A percentile compares a stretch with the other conserved stretches of the same genome.
These are phyloP conservation scores for Eolophus roseicapilla DNA, from an alignment of 2,113 vertebrate genomes.

Conservation along the genomic window DNA sequence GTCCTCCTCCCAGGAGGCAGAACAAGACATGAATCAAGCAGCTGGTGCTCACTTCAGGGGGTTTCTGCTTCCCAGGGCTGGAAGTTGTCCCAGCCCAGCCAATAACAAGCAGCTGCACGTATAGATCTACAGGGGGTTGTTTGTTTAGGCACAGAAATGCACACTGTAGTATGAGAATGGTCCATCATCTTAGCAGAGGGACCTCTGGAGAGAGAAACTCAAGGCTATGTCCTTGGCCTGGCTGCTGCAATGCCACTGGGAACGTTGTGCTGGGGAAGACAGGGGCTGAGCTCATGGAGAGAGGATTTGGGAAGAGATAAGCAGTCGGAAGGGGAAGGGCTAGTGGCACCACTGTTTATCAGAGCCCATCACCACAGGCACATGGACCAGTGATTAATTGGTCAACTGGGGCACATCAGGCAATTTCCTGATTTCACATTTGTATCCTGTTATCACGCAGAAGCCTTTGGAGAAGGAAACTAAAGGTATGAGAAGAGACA, in stretches of 20 bases:
- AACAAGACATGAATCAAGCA: not conserved
- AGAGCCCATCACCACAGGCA: not conserved
- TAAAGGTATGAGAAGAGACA: not conserved
- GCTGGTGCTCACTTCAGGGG: not conserved
- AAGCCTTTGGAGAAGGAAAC: not conserved
- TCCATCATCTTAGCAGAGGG: not conserved
- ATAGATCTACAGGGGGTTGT: not conserved
- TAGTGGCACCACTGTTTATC: not conserved
- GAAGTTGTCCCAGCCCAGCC: not conserved
- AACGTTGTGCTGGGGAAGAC: fast-evolving
- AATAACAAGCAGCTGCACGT: not conserved
- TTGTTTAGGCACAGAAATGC: not conserved
- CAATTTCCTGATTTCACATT: not conserved
- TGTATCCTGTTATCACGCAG: not conserved
- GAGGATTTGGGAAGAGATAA: not conserved
- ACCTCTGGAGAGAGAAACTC: not conserved
- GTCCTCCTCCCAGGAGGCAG: not conserved
- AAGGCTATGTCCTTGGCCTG: not conserved
- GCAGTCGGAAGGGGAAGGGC: not conserved
- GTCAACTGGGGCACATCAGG: not conserved
- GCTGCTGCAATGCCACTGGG: fast-evolving
- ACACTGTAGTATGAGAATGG: not conserved
- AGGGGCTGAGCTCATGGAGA: not conserved
- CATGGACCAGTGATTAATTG: not conserved
- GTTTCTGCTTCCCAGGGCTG: not conserved